These are phyloP conservation scores for Pipra filicauda DNA, from an alignment of 2,113 vertebrate genomes.

Conservation along the genomic window DNA sequence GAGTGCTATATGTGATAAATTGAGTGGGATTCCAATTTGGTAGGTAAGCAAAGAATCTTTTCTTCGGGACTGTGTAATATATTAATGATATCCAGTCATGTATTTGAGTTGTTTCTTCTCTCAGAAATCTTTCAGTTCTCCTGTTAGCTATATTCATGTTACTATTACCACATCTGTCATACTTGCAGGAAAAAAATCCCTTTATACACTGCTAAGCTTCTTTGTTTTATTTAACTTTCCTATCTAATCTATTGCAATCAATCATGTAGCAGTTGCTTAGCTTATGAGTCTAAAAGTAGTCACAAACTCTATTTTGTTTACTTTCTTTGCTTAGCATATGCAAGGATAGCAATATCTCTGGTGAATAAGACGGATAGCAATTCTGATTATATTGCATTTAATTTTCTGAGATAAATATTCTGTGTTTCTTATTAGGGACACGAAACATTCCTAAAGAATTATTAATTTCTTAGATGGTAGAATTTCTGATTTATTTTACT, in stretches of 20 bases:
- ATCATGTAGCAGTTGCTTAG: not conserved
- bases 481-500: not conserved
- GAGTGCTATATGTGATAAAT: slow-evolving; percentile 41
- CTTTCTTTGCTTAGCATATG: not conserved
- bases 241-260: not conserved
- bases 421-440: not conserved
- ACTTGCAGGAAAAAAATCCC: not conserved
- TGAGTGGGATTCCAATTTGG: slow-evolving; percentile 44
- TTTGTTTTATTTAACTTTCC: not conserved
- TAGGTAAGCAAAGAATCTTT: slow-evolving; percentile 45
- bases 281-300: not conserved
- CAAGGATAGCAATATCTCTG: not conserved
- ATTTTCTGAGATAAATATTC: not conserved
- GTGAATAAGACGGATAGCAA: not conserved
- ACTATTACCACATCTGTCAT: not conserved
- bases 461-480: not conserved
- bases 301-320: not conserved
- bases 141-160: not conserved
- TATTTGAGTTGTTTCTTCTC: slow-evolving; percentile 63
- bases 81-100: slow-evolving; percentile 65
- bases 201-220: not conserved
- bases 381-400: not conserved
- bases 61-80: slow-evolving; percentile 50
- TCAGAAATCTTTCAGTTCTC: slow-evolving; percentile 37
- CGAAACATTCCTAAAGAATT: not conserved